Percentiles rank a stretch among this genome's conserved stretches.
Conservation (phyloP, 2,797 vertebrate species). For the Atherinosoma microstoma region DNA sequence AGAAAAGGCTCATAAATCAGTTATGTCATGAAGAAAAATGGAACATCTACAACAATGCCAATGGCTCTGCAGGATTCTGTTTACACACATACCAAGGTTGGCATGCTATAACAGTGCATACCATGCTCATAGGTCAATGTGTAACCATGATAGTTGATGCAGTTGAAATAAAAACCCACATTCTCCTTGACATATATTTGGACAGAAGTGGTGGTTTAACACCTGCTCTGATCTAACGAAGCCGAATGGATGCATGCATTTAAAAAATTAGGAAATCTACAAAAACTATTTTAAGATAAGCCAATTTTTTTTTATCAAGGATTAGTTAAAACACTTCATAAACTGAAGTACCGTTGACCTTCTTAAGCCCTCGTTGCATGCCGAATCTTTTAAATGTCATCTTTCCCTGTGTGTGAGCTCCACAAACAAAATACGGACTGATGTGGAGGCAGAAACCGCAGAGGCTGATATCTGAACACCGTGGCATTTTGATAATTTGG, state of each 20-base stretch:
- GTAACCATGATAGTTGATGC: too few relatives aligned
- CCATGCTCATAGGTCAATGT: neutral
- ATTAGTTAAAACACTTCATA: neutral
- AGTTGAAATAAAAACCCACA: neutral
- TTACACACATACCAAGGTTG: neutral
- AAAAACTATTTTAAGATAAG: neutral
- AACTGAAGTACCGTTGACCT: constrained; percentile 15
- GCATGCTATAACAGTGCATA: neutral
- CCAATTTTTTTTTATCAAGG: neutral
- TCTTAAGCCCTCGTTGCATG: constrained; percentile 17
- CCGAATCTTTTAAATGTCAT: constrained; percentile 32
- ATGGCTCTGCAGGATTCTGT: neutral
- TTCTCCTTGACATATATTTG: neutral
- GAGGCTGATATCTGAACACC: constrained; percentile 19
- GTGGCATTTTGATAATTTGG: constrained; percentile 46
- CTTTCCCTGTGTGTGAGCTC: neutral
- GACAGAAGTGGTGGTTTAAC: neutral
- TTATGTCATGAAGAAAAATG: constrained; percentile 16
- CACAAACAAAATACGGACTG: constrained; percentile 18
- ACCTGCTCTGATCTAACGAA: neutral
- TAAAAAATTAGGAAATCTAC: neutral
- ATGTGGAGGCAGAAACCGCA: constrained; percentile 12
- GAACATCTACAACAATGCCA: neutral
- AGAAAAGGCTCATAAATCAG: constrained; percentile 2
- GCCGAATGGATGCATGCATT: neutral